Base-by-base conservation (phyloP, 2,888 invertebrate genomes). In the Phragmatobia fuliginosa region DNA sequence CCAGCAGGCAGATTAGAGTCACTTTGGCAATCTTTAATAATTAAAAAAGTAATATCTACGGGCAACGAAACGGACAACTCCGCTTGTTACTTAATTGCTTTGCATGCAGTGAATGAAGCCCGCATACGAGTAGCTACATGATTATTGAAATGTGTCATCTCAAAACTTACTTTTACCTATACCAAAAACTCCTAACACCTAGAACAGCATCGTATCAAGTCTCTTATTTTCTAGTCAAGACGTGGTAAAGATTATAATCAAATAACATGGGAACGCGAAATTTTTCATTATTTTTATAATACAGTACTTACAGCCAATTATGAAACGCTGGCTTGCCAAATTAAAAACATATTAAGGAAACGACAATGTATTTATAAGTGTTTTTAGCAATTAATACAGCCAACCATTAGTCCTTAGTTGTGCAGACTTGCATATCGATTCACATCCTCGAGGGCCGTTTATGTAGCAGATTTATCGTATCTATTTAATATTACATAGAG, bases 381-480 rank as follows among this genome's bases (percentile, higher is more conserved):
- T 61, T 41, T 62, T 41, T 41, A 41, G 11, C 41, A 62, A 62
- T 41, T 62, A 41, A 41, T 75, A 69, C 62, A 71, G 71, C 71
- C 74, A 61, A 67, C 72, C 76, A 82, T 85, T 84, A 82, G 75
- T 66, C 72, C 62, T 18, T 59, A 66, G 75, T 69, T 79, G 73
- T 76, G 79, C 83, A 83, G 77, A 78, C 78, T 76, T 78, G 77
- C 78, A 75, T 81, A 82, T 78, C 75, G 80, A 80, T 84, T 81
- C 63, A 73, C 68, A 52, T 66, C 49, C 68, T 73, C 75, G 80
- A 82, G 77, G 80, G 83, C 76, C 76, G 56, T 63, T 70, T 59
- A 60, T 65, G 60, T 56, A 62, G 52, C 64, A 65, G 62, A 65
- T 67, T 70, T 38, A 52, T 60, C 49, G 64, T 61, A 66, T 73